A percentile compares a stretch with the other conserved stretches of the same genome.
Evolutionary conservation across 1,140 invertebrate genomes (phyloP).

Genomic region (Pseudomyrmex cubaensis): DNA sequence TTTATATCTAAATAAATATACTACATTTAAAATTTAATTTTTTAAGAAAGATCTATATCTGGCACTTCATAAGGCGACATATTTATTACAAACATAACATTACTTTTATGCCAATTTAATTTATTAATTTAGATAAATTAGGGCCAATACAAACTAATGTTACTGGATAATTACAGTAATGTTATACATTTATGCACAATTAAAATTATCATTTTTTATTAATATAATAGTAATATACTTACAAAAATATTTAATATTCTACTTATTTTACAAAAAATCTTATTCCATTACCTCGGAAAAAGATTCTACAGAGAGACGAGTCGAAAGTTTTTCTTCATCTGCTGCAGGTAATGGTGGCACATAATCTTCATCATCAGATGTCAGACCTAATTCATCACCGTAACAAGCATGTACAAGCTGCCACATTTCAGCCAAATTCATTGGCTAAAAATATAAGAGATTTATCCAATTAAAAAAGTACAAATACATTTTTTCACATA

Average conservation of each 20-base stretch:
- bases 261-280: neutral
- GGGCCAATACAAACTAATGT: too few species aligned
- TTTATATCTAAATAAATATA: too few species aligned
- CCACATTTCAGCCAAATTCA: slow-evolving; percentile 95
- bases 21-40: too few species aligned
- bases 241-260: neutral
- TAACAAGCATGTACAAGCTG: slow-evolving; percentile 95
- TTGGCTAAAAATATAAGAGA: slow-evolving; percentile 86
- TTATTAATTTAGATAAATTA: too few species aligned
- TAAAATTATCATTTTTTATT: neutral
- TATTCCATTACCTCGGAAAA: slow-evolving; percentile 84
- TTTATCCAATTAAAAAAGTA: slow-evolving; percentile 7
- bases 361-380: slow-evolving; percentile 97
- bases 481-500: neutral
- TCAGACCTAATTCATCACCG: slow-evolving; percentile 96
- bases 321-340: slow-evolving; percentile 86
- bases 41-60: too few species aligned
- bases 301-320: slow-evolving; percentile 86
- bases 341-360: slow-evolving; percentile 84
- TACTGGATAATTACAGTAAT: too few species aligned
- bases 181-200: too few species aligned
- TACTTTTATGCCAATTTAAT: too few species aligned
- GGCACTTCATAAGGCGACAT: too few species aligned
- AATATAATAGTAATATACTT: slow-evolving; percentile 9
- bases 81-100: too few species aligned